These are phyloP conservation scores for Galago senegalensis DNA, from an alignment of 2,797 vertebrate species.

Conservation along the genomic window DNA sequence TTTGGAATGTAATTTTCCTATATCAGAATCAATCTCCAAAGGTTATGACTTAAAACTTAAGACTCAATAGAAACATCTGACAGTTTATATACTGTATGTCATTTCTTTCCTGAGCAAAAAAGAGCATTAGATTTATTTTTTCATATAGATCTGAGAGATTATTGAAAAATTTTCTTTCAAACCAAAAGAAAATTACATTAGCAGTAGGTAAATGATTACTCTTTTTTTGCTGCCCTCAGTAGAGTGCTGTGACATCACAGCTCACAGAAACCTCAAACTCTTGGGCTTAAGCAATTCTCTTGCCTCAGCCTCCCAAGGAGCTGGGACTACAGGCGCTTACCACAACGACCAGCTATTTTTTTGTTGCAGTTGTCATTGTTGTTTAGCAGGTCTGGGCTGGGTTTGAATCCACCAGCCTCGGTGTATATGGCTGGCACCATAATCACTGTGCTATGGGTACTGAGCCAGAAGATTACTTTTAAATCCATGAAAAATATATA, in stretches of 20 bases:
- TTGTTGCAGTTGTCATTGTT: too few species aligned
- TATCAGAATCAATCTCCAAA: conserved; percentile 28
- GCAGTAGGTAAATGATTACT: conserved; percentile 32
- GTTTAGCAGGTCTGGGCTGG: too few species aligned
- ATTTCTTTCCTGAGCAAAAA: conserved; percentile 47
- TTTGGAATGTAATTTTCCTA: conserved; percentile 32
- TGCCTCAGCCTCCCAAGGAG: too few species aligned
- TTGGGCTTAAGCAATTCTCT: too few species aligned
- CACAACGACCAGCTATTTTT: too few species aligned
- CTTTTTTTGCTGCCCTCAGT: neutral
- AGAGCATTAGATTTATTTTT: conserved; percentile 46
- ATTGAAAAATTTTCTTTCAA: conserved; percentile 49
- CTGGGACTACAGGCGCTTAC: too few species aligned
- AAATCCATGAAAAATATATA: conserved; percentile 38
- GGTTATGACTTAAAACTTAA: conserved; percentile 16
- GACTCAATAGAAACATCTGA: conserved; percentile 52
- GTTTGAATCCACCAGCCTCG: too few species aligned
- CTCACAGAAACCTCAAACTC: too few species aligned
- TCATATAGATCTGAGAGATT: conserved; percentile 25
- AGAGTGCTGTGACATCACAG: too few species aligned
- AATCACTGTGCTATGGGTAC: too few species aligned
- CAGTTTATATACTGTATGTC: neutral
- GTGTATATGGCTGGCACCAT: too few species aligned
- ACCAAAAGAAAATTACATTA: conserved; percentile 26
- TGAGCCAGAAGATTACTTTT: conserved; percentile 31